Evolutionary conservation across 1,140 invertebrate species (phyloP).

Genomic region (Hylaeus volcanicus): DNA sequence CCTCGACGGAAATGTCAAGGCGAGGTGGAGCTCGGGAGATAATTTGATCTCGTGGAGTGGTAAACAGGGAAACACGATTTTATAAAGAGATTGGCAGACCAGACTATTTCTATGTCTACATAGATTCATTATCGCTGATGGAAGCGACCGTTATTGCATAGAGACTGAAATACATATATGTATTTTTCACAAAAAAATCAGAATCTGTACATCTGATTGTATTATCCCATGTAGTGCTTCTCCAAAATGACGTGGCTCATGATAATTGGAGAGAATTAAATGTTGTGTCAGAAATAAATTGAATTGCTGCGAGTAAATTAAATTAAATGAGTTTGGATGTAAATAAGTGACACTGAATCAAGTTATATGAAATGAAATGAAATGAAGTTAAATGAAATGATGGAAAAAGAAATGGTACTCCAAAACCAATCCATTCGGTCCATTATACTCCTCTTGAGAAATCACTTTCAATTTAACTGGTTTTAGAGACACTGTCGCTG

Average conservation of each 20-base stretch:
- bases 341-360: no score
- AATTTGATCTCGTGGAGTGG: slow-evolving; percentile 18
- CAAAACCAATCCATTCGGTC: not conserved
- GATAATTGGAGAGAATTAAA: no score
- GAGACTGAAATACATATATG: not conserved
- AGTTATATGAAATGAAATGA: no score
- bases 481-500: slow-evolving; percentile 58
- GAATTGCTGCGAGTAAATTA: no score
- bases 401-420: no score
- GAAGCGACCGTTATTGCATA: not conserved
- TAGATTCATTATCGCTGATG: not conserved
- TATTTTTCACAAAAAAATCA: no score
- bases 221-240: no score
- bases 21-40: slow-evolving; percentile 31
- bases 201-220: no score
- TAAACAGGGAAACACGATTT: slow-evolving; percentile 10
- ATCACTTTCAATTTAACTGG: not conserved
- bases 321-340: no score
- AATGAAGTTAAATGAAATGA: no score
- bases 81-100: not conserved
- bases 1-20: slow-evolving; percentile 68
- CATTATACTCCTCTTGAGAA: not conserved
- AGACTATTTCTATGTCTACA: not conserved
- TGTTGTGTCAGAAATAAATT: no score
- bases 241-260: no score